Conservation (phyloP, 35 echinoderm and acorn worm species). For the Chiridota heheva region DNA sequence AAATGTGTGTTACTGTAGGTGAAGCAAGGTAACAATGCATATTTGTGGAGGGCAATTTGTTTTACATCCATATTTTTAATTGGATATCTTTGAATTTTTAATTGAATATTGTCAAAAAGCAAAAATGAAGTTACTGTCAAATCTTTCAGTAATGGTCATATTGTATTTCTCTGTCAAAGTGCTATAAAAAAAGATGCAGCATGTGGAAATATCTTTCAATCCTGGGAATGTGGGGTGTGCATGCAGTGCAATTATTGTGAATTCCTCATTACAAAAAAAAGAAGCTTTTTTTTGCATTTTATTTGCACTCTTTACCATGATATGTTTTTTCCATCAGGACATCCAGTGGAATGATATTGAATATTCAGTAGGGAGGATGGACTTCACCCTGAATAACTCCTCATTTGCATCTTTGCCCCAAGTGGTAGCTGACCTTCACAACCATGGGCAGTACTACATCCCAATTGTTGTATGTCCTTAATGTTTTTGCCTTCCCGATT, state of each 20-base stretch:
- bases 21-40: too few species aligned
- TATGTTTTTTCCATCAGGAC: conserved; percentile 43
- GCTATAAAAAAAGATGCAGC: background rate
- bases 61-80: too few species aligned
- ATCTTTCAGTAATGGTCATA: too few species aligned
- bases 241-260: background rate
- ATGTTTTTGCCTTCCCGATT: background rate
- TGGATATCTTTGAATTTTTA: too few species aligned
- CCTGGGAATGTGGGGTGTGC: background rate
- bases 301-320: background rate
- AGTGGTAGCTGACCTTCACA: conserved; percentile 60
- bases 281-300: background rate
- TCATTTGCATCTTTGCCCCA: conserved; percentile 61
- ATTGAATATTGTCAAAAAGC: too few species aligned
- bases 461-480: conserved; percentile 70
- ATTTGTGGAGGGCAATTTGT: too few species aligned
- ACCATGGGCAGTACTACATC: conserved; percentile 72
- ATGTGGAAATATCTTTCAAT: too few species aligned
- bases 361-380: conserved; percentile 63
- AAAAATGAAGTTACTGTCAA: too few species aligned
- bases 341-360: conserved; percentile 98
- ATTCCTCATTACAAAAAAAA: background rate
- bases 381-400: conserved; percentile 70
- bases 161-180: background rate
- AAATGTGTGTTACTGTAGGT: too few species aligned